These are phyloP conservation scores for Globodera rostochiensis DNA, from an alignment of 1,140 invertebrate species.

Conservation along the genomic window DNA sequence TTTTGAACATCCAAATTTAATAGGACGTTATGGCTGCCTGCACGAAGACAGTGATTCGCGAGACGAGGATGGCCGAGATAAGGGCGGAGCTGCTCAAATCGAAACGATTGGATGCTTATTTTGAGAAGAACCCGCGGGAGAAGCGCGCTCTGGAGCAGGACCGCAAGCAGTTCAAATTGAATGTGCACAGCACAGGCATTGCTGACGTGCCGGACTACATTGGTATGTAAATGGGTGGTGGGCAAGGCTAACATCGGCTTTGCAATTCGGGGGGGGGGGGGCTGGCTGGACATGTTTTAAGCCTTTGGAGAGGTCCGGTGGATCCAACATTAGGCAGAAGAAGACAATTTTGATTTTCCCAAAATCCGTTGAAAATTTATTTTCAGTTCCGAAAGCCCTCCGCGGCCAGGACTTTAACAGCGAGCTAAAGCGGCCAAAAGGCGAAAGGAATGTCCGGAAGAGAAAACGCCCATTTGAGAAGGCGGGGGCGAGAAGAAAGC, in stretches of 20 bases:
- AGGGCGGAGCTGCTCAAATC: slow-evolving; percentile 89
- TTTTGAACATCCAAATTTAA: slow-evolving; percentile 32
- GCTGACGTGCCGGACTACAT: slow-evolving; percentile 93
- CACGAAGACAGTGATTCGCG: slow-evolving; percentile 85
- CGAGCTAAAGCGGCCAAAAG: slow-evolving; percentile 11
- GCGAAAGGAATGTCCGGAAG: slow-evolving; percentile 17
- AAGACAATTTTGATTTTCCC: too few species aligned
- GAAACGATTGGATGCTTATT: slow-evolving; percentile 88
- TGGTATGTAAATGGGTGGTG: slow-evolving; percentile 57
- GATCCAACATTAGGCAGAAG: too few species aligned
- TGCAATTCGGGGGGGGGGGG: too few species aligned
- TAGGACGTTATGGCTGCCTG: slow-evolving; percentile 88
- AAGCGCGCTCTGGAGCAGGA: slow-evolving; percentile 85
- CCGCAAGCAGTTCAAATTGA: slow-evolving; percentile 82
- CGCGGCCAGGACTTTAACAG: slow-evolving; percentile 55
- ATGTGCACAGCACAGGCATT: slow-evolving; percentile 78
- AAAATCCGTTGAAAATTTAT: background rate
- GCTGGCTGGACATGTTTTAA: too few species aligned
- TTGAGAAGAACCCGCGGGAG: slow-evolving; percentile 91
- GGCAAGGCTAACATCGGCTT: background rate
- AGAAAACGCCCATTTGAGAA: slow-evolving; percentile 21
- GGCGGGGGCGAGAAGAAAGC: slow-evolving; percentile 2
- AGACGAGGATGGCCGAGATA: slow-evolving; percentile 92
- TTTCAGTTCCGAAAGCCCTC: slow-evolving; percentile 56
- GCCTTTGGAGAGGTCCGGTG: too few species aligned